Evolutionary conservation across 2,888 invertebrate species (phyloP).

Genomic region (Odontomyia ornata): DNA sequence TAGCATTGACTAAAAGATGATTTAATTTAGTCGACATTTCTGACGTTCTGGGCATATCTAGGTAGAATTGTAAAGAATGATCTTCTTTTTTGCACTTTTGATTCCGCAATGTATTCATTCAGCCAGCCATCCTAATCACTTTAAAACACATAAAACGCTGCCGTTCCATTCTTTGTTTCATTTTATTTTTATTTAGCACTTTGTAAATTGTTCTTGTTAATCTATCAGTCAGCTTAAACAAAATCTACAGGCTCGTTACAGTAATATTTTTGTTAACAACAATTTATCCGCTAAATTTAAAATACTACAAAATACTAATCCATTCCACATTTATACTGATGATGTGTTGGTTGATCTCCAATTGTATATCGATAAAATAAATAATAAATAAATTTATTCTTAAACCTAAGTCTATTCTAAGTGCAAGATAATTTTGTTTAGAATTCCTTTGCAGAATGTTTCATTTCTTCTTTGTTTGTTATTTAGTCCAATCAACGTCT

Average conservation of each 20-base stretch:
- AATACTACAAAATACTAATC: constrained; percentile 13
- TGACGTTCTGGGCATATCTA: too few relatives aligned
- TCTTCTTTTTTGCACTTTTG: too few relatives aligned
- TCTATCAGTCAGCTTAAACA: constrained; percentile 27
- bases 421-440: too few relatives aligned
- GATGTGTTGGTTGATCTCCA: neutral
- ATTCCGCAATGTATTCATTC: too few relatives aligned
- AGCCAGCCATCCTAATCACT: too few relatives aligned
- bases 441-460: too few relatives aligned
- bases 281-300: neutral
- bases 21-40: too few relatives aligned
- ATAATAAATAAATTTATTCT: constrained; percentile 15
- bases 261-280: constrained; percentile 6
- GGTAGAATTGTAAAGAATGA: too few relatives aligned
- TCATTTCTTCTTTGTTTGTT: too few relatives aligned
- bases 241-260: neutral
- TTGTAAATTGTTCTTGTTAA: constrained; percentile 4
- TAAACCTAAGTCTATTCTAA: neutral
- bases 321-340: constrained; percentile 8
- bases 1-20: too few relatives aligned
- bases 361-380: constrained; percentile 1
- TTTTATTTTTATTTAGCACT: constrained; percentile 1
- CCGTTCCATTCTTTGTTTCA: neutral
- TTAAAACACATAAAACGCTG: too few relatives aligned
- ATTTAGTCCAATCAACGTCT: too few relatives aligned